Conservation (phyloP, 1,140 invertebrate species). For the Euwallacea fornicatus region DNA sequence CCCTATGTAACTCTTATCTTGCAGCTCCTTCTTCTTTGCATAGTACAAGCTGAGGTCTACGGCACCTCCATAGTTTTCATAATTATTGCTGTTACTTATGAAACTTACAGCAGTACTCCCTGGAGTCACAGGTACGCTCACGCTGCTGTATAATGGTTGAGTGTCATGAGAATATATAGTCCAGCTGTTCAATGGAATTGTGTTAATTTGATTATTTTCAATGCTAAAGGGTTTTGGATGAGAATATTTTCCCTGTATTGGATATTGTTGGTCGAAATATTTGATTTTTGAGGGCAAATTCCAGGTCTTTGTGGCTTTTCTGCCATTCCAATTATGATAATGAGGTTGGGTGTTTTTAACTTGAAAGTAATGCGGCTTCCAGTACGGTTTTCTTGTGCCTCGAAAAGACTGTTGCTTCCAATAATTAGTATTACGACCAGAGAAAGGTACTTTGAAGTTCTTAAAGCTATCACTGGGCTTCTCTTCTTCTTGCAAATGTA, state of each 20-base stretch:
- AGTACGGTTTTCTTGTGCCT: neutral
- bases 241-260: slow-evolving; percentile 14
- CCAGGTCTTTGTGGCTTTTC: slow-evolving; percentile 21
- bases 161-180: too few relatives aligned
- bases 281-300: slow-evolving; percentile 24
- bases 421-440: neutral
- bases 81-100: neutral
- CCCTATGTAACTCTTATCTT: neutral
- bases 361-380: neutral
- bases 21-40: slow-evolving; percentile 32
- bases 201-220: neutral
- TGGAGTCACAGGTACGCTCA: slow-evolving; percentile 25
- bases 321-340: neutral
- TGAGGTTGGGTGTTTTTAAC: neutral
- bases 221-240: slow-evolving; percentile 17
- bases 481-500: slow-evolving; percentile 34
- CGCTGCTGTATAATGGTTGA: neutral
- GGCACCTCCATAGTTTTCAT: neutral
- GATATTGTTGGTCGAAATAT: slow-evolving; percentile 5
- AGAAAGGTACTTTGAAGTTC: slow-evolving; percentile 7
- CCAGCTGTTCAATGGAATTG: neutral
- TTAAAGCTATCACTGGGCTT: neutral
- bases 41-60: slow-evolving; percentile 27
- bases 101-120: slow-evolving; percentile 30
- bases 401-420: too few relatives aligned